Base-by-base conservation (phyloP, 2,113 vertebrate species). In the Heterochromis multidens region DNA sequence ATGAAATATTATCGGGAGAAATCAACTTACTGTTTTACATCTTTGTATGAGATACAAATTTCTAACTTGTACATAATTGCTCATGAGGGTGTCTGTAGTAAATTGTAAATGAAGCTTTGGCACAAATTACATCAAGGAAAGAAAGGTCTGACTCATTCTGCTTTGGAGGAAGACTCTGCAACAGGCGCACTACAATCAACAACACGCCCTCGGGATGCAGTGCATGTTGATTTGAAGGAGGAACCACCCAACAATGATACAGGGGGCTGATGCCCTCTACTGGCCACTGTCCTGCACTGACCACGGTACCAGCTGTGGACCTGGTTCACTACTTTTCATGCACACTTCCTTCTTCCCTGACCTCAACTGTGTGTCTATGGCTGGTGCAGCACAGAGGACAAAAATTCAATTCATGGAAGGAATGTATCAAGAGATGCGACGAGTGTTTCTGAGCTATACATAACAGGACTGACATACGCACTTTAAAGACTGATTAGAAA, bases 91-190 rank as follows among this genome's bases (percentile, higher is more conserved):
- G 74, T 80, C 49, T 80, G 86, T 85, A 89, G 77, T 88, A 80
- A 89, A 83, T 88, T 82, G 89, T 86, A 83, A 92, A 89, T 86
- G 83, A 92, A 88, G 67, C 87, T 92, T 89, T 91, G 86, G 82
- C 81, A 80, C 63, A 87, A 78, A 61, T 91, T 82, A 81, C 81
- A 83, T 72, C 29, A 59, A 85, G 79, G 86, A 80, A 77, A 80
- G 46, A 80, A 77, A 80, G 46, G 62, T 87, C 67, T 84, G 91
- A 91, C 86, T 91, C 87, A 81, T 84, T 91, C 25, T 83, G 83
- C 65, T 91, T 62, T 82, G 87, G 81, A 91, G 57, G 6, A 87
- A 86, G 87, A 86, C 77, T 37, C 80, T 77, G 52, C 87, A 91
- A 85, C 82, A 79, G 79, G 77, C 61, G 1, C 72, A 81, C 57